Evolutionary conservation across 92 coral and sea anemone species (phyloP), one percentile per base, ranked within the genome.

Genomic region (Parazoanthus atlanticus): DNA sequence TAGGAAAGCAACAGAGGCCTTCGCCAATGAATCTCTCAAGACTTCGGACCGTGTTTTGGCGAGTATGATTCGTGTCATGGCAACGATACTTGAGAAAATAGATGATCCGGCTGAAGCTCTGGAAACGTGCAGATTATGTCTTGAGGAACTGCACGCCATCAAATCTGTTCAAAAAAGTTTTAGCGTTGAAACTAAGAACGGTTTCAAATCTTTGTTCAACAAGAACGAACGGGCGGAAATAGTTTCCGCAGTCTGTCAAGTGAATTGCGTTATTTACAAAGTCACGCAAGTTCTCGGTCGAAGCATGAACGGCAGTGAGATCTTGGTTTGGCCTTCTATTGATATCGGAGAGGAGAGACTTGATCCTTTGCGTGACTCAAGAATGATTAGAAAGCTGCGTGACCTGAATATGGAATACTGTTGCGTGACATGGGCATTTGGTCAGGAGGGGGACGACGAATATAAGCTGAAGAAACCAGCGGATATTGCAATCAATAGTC

Each of bases 51-150:
- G 89, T 13, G 34, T 76, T 43, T 26, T 84, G 11, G 91, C 91
- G 16, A 46, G 76, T 46, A 38, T 74, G 31, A 61, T 76, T 76
- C 91, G 91, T 12, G 89, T 89, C 30, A 76, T 76, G 52, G 88
- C 91, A 61, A 61, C 91, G n/a, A 73, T 89, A 84, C 72, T 89
- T 29, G 89, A 85, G 70, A 89, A 84, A 65, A 38, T 89, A 17
- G 91, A 89, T 34, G 13, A 76, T 41, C 91, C 91, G 7, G 84
- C 33, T 12, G 85, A 89, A 8, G 82, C 91, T 43, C 74, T 89
- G 54, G 88, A 41, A n/a, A 66, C 85, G 38, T 84, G 84, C 15
- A 85, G 58, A 77, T 30, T 64, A 23, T 89, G 85, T 47, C 74
- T 89, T 2, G 74, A 82, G 67, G 91, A 88, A 61, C 87, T 88